Base-by-base conservation (phyloP, 2,797 vertebrate genomes). In the Cyclura pinguis region DNA sequence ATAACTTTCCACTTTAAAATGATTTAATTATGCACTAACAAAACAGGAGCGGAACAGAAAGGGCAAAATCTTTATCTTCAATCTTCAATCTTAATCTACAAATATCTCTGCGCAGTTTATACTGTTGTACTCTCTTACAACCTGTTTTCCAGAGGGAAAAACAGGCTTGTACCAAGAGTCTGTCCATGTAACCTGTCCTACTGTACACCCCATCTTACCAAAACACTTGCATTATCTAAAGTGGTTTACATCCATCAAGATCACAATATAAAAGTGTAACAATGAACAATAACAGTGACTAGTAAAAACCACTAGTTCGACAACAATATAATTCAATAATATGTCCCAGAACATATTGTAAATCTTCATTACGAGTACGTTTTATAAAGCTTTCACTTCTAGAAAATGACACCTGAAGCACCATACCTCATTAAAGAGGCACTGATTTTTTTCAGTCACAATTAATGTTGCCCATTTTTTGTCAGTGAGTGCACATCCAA, bases 11-110 rank as follows among this genome's bases (percentile, higher is more conserved):
- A 24, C 55, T 80, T 87, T 42, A 55, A 88, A 81, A 38, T 52
- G 86, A 35, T 27, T 69, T n/a, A 72, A 29, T 69, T 69, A 76
- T 4, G 86, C 1, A 29, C 47, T 35, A 89, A 94, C 86, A 27
- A 69, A 94, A 90, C 0, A 18, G 22, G 22, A 88, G 42, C 59
- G 77, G 59, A 67, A 14, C 18, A 80, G 47, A 87, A 78, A 47
- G 6, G 4, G 10, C 20, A 55, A 92, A 64, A 38, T 52, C 32
- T 35, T 57, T 24, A 81, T 73, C 27, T 57, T 57, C 4, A 72
- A 81, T 73, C 18, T 57, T 57, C 4, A 72, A 86, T 85, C 57
- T 55, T 67, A 81, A 78, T 50, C 78, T 55, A 24, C 16, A 80
- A 24, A 85, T 47, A 42, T 35, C 67, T 91, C 82, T 9, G 59